Base-by-base conservation (phyloP, 2,888 invertebrate genomes). In the Melangyna quadrimaculata region DNA sequence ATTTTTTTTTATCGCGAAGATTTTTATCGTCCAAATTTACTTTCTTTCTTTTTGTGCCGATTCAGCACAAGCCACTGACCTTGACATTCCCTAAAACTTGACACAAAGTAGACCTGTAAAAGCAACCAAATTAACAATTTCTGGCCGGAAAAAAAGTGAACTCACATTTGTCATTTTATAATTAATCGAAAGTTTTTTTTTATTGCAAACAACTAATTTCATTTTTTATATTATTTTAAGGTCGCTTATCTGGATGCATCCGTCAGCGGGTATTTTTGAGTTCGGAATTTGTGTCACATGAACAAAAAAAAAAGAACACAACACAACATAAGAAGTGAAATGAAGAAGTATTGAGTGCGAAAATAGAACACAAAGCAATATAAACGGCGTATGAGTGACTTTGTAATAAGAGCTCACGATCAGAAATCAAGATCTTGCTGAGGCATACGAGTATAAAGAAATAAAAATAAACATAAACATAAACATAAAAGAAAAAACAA, bases 161-260 rank as follows among this genome's bases (percentile, higher is more conserved):
- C 72, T 80, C 84, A 84, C 80, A 74, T 69, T 69, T 53, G 61
- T 71, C 70, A 59, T 51, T n/a, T n/a, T 35, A 71, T 59, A 69
- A 84, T 84, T 80, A 84, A 84, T 84, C 84, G 84, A 84, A 84
- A 84, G 84, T 84, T 84, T 69, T 75, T 75, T 57, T 69, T 70
- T 63, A 43, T 32, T 63, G 45, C 59, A 45, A 51, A 51, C 51
- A 4, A 79, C 71, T 71, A 84, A 84, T 79, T 84, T 84, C 57
- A 71, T 79, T 75, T n/a, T 78, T 78, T 72, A 63, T 78, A 70
- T 78, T 43, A 53, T 67, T 74, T 70, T 35, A 43, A 84, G 75
- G 75, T 80, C 61, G 35, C 12, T 57, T 67, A 70, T 35, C 75
- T 84, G 84, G 43, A 77, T 80, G 80, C 79, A 84, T 84, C 67